phyloP scores from a whole-genome alignment of 1,140 invertebrate species.

The Aphelinus atriplicis region DNA sequence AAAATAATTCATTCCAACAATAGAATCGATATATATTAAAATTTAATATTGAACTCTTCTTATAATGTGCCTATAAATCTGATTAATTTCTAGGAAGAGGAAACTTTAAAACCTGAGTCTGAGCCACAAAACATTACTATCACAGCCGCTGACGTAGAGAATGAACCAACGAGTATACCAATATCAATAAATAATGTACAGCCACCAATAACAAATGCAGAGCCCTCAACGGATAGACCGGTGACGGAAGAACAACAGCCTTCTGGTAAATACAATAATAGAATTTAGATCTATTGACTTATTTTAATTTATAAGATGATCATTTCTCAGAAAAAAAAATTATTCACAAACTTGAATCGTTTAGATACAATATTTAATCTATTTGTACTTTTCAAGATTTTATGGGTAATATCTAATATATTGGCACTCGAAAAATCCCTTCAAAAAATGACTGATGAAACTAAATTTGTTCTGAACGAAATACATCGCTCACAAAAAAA shows the following conservation, averaged over 20 bases:
- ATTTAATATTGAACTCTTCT: slow-evolving; percentile 22
- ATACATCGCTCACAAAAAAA: not conserved
- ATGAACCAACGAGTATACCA: slow-evolving; percentile 39
- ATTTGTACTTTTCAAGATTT: too few species aligned
- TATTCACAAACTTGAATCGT: too few species aligned
- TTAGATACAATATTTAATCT: too few species aligned
- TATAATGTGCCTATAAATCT: not conserved
- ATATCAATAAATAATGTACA: slow-evolving; percentile 1
- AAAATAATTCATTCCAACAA: not conserved
- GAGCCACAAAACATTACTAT: slow-evolving; percentile 43
- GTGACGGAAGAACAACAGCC: slow-evolving; percentile 1
- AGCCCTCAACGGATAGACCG: not conserved
- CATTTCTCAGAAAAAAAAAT: slow-evolving; percentile 3
- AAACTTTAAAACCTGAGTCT: slow-evolving; percentile 48
- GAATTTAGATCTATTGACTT: not conserved
- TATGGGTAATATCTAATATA: too few species aligned
- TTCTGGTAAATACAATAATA: not conserved
- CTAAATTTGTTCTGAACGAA: not conserved
- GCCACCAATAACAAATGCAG: not conserved
- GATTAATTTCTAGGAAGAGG: slow-evolving; percentile 51
- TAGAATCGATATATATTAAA: slow-evolving; percentile 24
- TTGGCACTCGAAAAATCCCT: too few species aligned
- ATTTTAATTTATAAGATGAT: not conserved
- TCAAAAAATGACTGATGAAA: too few species aligned
- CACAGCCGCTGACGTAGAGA: slow-evolving; percentile 42